Base-by-base conservation (phyloP, 1,140 invertebrate genomes). In the Ceratitis capitata region DNA sequence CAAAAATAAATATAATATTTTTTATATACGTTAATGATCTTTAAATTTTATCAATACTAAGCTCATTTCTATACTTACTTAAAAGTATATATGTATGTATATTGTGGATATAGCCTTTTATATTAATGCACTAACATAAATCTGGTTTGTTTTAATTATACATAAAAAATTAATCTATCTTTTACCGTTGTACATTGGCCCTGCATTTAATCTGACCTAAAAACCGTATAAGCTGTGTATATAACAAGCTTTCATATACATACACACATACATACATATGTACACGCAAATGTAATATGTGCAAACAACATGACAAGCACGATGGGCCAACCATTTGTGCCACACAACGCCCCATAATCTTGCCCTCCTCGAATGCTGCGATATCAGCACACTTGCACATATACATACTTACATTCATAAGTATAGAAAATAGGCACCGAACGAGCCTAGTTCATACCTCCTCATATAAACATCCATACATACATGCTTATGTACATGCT, bases 131-230 rank as follows among this genome's bases (percentile, higher is more conserved):
- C 23, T 49, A n/a, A n/a, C n/a, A n/a, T n/a, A n/a, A n/a, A n/a
- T n/a, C n/a, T n/a, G n/a, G n/a, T n/a, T n/a, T n/a, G n/a, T n/a
- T n/a, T n/a, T n/a, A n/a, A n/a, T n/a, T n/a, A n/a, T n/a, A n/a
- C n/a, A n/a, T n/a, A n/a, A n/a, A n/a, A n/a, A n/a, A n/a, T n/a
- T n/a, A n/a, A n/a, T n/a, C n/a, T n/a, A n/a, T n/a, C n/a, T n/a
- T n/a, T n/a, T n/a, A n/a, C n/a, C 6, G 42, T 45, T 82, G 78
- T 51, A 39, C 39, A 82, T 82, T 47, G 39, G 78, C 45, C 39
- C 78, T 47, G 78, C 78, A 82, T 82, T 51, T 47, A 82, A 82
- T 82, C 39, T 82, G 39, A 69, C 61, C 61, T 69, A 69, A 69
- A 69, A 69, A 69, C n/a, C 39, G 32, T 69, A n/a, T 6, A 26